Base-by-base conservation (phyloP, 2,113 vertebrate species). In the Erythrocercus mccallii region DNA sequence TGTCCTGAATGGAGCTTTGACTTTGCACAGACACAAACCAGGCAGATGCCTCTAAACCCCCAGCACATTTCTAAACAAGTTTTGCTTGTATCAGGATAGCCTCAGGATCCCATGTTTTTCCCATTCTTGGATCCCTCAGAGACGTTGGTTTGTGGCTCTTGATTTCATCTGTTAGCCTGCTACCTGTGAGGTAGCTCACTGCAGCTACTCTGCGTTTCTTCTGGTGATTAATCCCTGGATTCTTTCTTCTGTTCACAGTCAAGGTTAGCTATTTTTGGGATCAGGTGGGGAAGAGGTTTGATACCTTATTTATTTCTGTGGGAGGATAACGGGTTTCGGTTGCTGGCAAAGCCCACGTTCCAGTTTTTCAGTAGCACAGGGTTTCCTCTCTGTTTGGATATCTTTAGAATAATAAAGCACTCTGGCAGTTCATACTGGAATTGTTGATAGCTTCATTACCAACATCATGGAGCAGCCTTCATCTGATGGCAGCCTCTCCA, bases 301-400 rank as follows among this genome's bases (percentile, higher is more conserved):
- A 5, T 42, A 37, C 15, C 2, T 18, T 47, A 6, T 27, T 47
- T 72, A 38, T 57, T 57, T 16, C 18, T 5, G 0, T 4, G 1
- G 44, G 17, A 51, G 10, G 4, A 22, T 19, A 28, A 27, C 0
- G 6, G 11, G 5, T 38, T 66, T 77, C 27, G 16, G 10, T 47
- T 84, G 47, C 44, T 82, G 47, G 54, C 57, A 58, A 60, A 77
- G 50, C 15, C 27, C 42, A 3, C 17, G 10, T 77, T 86, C n/a
- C 54, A 19, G 19, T 60, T 58, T 81, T 68, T 18, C 20, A 45
- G 47, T 68, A 15, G 42, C 40, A 23, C 25, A 30, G 33, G 15
- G 15, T 90, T 88, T 81, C 44, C 10, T 45, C 4, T 82, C n/a
- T 38, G 10, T 30, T 47, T 33, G 33, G 9, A 14, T 68, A 6